These are phyloP conservation scores for Pitangus sulphuratus DNA, from an alignment of 2,797 vertebrate genomes.

Conservation along the genomic window DNA sequence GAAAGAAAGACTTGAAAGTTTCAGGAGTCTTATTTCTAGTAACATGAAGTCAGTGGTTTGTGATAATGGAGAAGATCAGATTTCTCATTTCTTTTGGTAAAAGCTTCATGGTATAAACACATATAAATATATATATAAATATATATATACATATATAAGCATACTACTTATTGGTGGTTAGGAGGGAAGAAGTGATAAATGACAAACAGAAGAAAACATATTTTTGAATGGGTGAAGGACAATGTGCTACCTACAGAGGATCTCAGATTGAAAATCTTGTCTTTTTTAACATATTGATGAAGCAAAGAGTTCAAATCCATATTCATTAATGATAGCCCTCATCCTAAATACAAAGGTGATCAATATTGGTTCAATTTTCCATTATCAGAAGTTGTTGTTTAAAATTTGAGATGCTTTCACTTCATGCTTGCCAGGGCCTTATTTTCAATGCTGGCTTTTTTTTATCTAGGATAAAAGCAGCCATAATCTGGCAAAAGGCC, in stretches of 20 bases:
- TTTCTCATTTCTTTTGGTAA: neutral
- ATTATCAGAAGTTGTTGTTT: neutral
- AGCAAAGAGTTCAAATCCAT: neutral
- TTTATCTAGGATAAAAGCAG: neutral
- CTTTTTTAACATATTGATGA: neutral
- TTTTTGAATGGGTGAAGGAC: neutral
- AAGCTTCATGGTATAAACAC: neutral
- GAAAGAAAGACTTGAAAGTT: neutral
- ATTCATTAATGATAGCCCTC: neutral
- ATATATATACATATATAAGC: too few species aligned
- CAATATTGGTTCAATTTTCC: neutral
- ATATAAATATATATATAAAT: too few species aligned
- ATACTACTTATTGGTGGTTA: neutral
- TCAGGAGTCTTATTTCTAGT: neutral
- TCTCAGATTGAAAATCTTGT: neutral
- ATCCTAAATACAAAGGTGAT: neutral
- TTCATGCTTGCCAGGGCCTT: neutral
- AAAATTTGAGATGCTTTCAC: neutral
- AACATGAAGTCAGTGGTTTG: neutral
- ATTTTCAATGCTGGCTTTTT: neutral
- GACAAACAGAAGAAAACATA: neutral
- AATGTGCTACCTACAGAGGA: neutral
- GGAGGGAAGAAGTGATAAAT: neutral
- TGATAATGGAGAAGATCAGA: neutral
- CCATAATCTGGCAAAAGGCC: neutral